Conservation (phyloP, 2,888 invertebrate species). For the Chelonus formosanus region DNA sequence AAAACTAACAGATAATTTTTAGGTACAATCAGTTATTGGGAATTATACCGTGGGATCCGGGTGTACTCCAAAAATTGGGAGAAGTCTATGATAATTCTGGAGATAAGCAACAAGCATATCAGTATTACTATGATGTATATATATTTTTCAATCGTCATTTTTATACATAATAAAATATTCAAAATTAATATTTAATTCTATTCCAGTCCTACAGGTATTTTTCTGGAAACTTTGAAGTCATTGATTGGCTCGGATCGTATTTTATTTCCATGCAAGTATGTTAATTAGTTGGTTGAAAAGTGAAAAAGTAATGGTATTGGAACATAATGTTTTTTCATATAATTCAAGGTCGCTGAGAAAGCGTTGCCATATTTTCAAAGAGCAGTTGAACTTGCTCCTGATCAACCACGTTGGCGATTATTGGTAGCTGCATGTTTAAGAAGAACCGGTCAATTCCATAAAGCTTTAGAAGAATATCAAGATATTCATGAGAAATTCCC, state of each 20-base stretch:
- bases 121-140: conserved; percentile 80
- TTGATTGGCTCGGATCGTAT: conserved; percentile 90
- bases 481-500: conserved; percentile 89
- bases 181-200: neutral
- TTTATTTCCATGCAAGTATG: conserved; percentile 81
- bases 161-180: conserved; percentile 27
- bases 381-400: conserved; percentile 69
- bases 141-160: no score
- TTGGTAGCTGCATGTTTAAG: conserved; percentile 87
- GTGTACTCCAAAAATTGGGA: conserved; percentile 87
- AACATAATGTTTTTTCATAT: neutral
- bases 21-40: conserved; percentile 82
- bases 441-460: conserved; percentile 84
- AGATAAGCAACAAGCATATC: conserved; percentile 90
- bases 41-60: conserved; percentile 87
- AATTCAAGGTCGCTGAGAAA: conserved; percentile 77
- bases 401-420: conserved; percentile 83
- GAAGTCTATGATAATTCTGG: conserved; percentile 89
- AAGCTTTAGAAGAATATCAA: conserved; percentile 84
- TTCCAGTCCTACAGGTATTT: conserved; percentile 60
- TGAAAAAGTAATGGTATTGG: neutral
- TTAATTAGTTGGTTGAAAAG: no score
- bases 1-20: neutral
- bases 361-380: conserved; percentile 84
- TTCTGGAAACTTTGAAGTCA: conserved; percentile 70